A percentile compares a stretch with the other conserved stretches of the same genome.
These are phyloP conservation scores for Carollia perspicillata DNA, from an alignment of 2,113 vertebrate species.

Conservation along the genomic window DNA sequence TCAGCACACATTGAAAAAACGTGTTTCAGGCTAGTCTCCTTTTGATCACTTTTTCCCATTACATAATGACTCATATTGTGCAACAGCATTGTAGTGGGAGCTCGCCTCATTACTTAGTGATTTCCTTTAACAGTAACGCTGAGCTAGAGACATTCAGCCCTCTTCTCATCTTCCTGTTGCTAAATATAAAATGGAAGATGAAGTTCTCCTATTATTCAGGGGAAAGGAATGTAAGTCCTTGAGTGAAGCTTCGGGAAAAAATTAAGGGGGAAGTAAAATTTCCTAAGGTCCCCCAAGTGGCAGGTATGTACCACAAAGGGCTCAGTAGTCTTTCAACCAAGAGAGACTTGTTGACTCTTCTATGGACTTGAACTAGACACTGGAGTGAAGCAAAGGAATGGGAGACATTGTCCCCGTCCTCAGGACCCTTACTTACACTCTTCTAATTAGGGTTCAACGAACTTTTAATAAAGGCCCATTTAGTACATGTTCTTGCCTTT, in stretches of 20 bases:
- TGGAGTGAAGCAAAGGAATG: neutral
- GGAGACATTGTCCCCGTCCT: neutral
- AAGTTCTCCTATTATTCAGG: neutral
- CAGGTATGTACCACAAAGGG: neutral
- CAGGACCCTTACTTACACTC: neutral
- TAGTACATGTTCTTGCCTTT: neutral
- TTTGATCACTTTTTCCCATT: neutral
- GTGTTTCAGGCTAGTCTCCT: neutral
- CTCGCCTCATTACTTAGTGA: slow-evolving; percentile 31
- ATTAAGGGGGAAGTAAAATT: neutral
- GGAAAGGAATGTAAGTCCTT: neutral
- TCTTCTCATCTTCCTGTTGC: slow-evolving; percentile 41
- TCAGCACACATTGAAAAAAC: neutral
- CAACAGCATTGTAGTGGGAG: neutral
- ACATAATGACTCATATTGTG: neutral
- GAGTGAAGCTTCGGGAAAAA: neutral
- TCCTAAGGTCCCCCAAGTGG: neutral
- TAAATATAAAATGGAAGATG: slow-evolving; percentile 32
- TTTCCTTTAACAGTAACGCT: slow-evolving; percentile 50
- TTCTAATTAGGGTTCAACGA: neutral
- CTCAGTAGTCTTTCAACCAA: neutral
- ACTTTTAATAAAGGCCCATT: neutral
- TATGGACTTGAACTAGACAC: neutral
- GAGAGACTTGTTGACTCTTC: neutral
- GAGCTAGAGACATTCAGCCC: neutral